Evolutionary conservation across 1,140 invertebrate species (phyloP), one percentile per base, ranked within the genome.

Genomic region (Drosophila pruinosa): DNA sequence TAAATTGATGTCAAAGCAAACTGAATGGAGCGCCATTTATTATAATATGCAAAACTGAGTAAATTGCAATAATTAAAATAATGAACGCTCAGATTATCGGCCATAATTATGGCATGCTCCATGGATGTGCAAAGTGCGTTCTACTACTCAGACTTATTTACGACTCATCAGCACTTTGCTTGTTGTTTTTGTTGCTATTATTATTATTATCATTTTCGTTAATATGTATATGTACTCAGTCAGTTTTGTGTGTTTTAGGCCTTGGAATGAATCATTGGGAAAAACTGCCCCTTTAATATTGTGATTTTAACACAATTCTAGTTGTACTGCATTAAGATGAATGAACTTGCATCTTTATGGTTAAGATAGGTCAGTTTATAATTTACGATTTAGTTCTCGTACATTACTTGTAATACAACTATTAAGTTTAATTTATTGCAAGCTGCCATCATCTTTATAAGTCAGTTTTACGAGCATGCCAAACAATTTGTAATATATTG

Each of bases 51-150:
- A 81, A 71, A 86, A 75, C 70, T 79, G 78, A 65, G 59, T 63
- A 79, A 79, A 89, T 89, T 78, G 80, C 72, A 86, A 86, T 89
- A 86, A 89, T 89, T 89, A 89, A 89, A 89, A 81, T 89, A 89
- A 89, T 89, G 78, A 70, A 76, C 75, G 78, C 67, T 71, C 72
- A 74, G 78, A 82, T 89, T 89, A 89, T 86, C 86, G 86, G 69
- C 67, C 69, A 57, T 74, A 89, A 89, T 89, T 88, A 78, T 77
- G 78, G 56, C 53, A 22, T 19, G 56, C 47, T 45, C 41, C n/a
- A 22, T 69, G 61, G 56, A 76, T 74, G 65, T 72, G 70, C 59
- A 53, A 75, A 69, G 58, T 75, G 53, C 21, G 56, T 24, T 38
- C 45, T 43, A 65, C 68, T 45, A 61, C 39, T 75, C 48, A 21